phyloP scores from a whole-genome alignment of 2,113 vertebrate species.

The Theristicus caerulescens region DNA sequence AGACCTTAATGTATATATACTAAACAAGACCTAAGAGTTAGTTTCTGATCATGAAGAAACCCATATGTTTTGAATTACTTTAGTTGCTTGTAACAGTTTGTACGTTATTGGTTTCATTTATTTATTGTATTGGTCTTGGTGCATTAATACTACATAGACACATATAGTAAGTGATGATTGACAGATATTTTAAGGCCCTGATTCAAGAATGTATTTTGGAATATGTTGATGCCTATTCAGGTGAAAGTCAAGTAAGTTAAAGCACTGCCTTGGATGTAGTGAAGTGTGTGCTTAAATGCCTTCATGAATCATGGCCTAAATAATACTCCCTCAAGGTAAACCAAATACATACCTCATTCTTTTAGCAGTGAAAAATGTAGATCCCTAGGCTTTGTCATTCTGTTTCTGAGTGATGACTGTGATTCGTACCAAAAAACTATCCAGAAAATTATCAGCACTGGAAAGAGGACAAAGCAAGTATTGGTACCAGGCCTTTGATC shows the following conservation, averaged over 20 bases:
- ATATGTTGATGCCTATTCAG: not conserved
- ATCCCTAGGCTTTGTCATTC: not conserved
- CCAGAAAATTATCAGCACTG: not conserved
- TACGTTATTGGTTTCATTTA: slow-evolving; percentile 2
- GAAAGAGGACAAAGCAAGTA: not conserved
- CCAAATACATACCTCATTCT: not conserved
- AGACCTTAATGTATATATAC: not conserved
- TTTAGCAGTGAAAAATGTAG: not conserved
- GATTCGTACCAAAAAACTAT: not conserved
- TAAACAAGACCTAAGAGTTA: not conserved
- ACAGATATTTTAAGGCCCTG: not conserved
- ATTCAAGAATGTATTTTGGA: not conserved
- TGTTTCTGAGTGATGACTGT: not conserved
- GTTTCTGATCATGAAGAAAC: not conserved
- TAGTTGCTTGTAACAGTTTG: not conserved
- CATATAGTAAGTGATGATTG: not conserved
- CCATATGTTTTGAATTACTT: slow-evolving; percentile 21
- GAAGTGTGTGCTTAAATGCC: not conserved
- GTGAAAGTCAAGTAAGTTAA: slow-evolving; percentile 3
- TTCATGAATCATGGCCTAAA: not conserved
- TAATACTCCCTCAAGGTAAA: not conserved
- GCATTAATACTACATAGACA: slow-evolving; percentile 1
- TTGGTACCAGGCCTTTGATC: not conserved
- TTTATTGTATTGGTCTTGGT: not conserved
- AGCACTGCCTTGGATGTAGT: not conserved